Percentiles rank a stretch among this genome's conserved stretches.
Conservation (phyloP, 1,140 invertebrate species). For the Drosophila neocordata region DNA sequence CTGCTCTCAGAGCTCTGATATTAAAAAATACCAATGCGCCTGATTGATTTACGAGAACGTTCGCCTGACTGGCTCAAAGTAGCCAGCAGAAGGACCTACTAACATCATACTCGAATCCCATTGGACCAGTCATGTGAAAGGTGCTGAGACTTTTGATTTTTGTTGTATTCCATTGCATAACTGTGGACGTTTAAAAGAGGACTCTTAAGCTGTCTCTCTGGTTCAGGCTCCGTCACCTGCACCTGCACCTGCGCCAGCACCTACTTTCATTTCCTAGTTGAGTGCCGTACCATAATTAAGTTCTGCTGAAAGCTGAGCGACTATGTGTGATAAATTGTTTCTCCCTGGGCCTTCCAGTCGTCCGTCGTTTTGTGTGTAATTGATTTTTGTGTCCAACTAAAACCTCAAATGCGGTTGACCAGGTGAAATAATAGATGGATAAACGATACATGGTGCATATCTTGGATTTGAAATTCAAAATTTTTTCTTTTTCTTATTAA, state of each 20-base stretch:
- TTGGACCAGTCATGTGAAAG: constrained; percentile 11
- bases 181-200: constrained; percentile 12
- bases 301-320: not conserved
- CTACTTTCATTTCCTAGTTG: constrained; percentile 2
- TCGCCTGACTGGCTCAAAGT: constrained; percentile 37
- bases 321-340: constrained; percentile 33
- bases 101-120: constrained; percentile 6
- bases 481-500: not conserved
- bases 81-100: constrained; percentile 16
- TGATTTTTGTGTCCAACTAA: not conserved
- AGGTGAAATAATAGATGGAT: not conserved
- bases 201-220: not conserved
- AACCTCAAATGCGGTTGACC: not conserved
- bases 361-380: constrained; percentile 1
- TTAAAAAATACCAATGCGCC: constrained; percentile 66
- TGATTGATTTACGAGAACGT: constrained; percentile 72
- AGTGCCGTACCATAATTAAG: constrained; percentile 27
- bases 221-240: not conserved
- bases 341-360: not conserved
- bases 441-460: no score
- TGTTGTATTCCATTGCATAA: constrained; percentile 22
- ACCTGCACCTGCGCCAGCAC: not conserved
- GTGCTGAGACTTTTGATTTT: constrained; percentile 15
- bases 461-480: not conserved
- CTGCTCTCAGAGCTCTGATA: constrained; percentile 34